Evolutionary conservation across 2,888 invertebrate species (phyloP), one percentile per base, ranked within the genome.

Genomic region (Myopa testacea): DNA sequence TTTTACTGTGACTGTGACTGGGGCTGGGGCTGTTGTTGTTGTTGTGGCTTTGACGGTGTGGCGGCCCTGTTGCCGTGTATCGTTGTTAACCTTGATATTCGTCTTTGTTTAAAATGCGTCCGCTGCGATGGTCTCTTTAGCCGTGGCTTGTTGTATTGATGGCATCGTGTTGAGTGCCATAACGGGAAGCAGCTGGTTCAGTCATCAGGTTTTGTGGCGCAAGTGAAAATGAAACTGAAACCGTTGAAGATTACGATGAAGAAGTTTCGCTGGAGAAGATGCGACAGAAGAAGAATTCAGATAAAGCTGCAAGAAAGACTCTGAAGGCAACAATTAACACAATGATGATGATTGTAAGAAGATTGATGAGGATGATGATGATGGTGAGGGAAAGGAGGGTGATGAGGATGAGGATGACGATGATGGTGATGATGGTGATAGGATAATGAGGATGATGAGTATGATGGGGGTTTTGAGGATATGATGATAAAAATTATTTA

Each of bases 211-310:
- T 3, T 1, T 12, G 26, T 60, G 60, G 72, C 62, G 26, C n/a
- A 38, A 12, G 19, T 72, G 72, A 72, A 72, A 72, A 60, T 40
- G 72, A 72, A 72, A 72, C 60, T 34, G 62, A 72, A 62, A 19
- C 19, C 60, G 62, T 62, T 34, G 19, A 45, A 60, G 72, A 62
- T 4, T 19, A 38, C n/a, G 40, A 26, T 62, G 60, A 3, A n/a
- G 60, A 60, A 60, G 71, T 16, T 7, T 19, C 8, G 52, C 4
- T 4, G 70, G 3, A 50, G 71, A 52, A 52, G 14, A 10, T n/a
- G 55, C 10, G 19, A n/a, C n/a, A 40, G 60, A 70, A 71, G 58
- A 14, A 63, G 63, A 63, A 34, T 14, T 12, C 37, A 34, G 37
- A 26, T 37, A 38, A 67, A 40, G 45, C 45, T 45, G 38, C 40